phyloP scores from a whole-genome alignment of 1,140 invertebrate species.

The Pteromalus puparum region DNA sequence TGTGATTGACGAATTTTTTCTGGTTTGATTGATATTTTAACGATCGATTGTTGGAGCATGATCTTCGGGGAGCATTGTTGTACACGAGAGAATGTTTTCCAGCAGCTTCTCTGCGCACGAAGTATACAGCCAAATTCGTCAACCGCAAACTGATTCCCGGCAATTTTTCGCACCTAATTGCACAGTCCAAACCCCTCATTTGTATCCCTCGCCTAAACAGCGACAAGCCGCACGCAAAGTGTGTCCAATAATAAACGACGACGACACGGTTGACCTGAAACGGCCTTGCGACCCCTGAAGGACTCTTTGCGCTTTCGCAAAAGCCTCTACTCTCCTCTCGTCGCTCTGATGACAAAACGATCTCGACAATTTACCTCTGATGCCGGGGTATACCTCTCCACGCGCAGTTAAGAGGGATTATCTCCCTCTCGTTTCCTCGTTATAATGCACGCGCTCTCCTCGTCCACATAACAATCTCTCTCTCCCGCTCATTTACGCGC shows the following conservation, averaged over 20 bases:
- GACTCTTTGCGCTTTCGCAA: conserved; percentile 27
- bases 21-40: no score
- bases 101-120: no score
- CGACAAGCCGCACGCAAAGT: background rate
- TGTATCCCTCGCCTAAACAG: background rate
- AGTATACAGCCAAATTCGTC: no score
- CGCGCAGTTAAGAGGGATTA: background rate
- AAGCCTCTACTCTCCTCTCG: background rate
- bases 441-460: background rate
- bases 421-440: conserved; percentile 6
- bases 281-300: conserved; percentile 40
- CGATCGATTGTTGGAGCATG: no score
- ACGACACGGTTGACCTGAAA: conserved; percentile 12
- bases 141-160: background rate
- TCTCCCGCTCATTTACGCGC: background rate
- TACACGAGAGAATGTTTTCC: no score
- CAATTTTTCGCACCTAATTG: background rate
- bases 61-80: no score
- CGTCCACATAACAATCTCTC: background rate
- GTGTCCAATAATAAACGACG: background rate
- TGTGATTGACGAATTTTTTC: background rate
- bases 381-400: background rate
- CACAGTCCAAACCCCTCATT: background rate
- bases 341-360: conserved; percentile 11
- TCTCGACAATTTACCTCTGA: background rate